Evolutionary conservation across 2,797 vertebrate genomes (phyloP), one percentile per base, ranked within the genome.

Genomic region (Hyperoplus lanceolatus): DNA sequence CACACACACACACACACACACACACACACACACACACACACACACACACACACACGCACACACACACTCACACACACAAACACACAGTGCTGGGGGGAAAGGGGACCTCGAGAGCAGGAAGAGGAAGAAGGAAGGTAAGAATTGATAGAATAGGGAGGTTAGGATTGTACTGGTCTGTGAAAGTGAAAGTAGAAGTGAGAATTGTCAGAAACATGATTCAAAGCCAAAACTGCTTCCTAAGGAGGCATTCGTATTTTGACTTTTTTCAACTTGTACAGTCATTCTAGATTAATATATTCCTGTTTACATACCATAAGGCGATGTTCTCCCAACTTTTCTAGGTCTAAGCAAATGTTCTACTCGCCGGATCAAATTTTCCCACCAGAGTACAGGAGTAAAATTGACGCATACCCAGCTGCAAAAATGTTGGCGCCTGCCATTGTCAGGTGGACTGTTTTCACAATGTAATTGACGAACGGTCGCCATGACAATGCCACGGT

Each of bases 391-490:
- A 75, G 36, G 51, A 43, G 46, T 63, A n/a, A 62, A 53, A 60
- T 72, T 68, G 16, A 46, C 64, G 16, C 80, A 68, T 75, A 38
- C 73, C 84, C 77, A 83, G 87, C 81, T 82, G 86, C 80, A 81
- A 63, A 81, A 63, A 76, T 49, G 45, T 73, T 79, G 77, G 78
- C 80, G 39, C 75, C 78, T 54, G 78, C 70, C 78, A 79, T 68
- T 71, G 85, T 88, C 81, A 88, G 83, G 86, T 85, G 79, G 74
- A 75, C 76, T 84, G 77, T 88, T 91, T 90, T 88, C 77, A 76
- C 74, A 77, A 59, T 76, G 60, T 65, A 16, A 77, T 79, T 85
- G 83, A 91, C 48, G 38, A 79, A 90, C 70, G 86, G 76, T 87
- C 67, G 16, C 77, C 76, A 67, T 86, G 87, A 86, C 85, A 89